Conservation (phyloP, 2,797 vertebrate species). For the Dermochelys coriacea region DNA sequence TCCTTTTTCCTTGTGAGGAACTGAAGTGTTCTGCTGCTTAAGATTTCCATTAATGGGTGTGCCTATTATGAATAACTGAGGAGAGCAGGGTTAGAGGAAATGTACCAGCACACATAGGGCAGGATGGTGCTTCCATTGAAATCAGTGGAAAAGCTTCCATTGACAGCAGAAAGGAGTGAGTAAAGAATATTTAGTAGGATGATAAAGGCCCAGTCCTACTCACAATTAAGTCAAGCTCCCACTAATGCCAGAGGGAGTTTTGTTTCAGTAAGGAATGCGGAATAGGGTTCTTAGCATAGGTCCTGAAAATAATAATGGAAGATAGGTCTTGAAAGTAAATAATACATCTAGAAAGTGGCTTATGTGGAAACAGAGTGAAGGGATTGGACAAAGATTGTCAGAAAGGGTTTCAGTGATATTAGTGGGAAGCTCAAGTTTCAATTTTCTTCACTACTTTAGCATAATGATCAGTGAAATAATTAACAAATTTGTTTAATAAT, state of each 20-base stretch:
- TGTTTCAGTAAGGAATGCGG: background rate
- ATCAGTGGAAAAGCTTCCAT: background rate
- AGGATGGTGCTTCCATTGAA: background rate
- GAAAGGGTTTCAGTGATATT: background rate
- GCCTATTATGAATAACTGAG: background rate
- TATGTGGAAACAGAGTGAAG: background rate
- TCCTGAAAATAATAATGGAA: background rate
- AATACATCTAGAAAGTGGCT: background rate
- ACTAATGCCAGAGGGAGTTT: background rate
- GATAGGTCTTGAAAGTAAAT: background rate
- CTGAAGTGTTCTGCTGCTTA: background rate
- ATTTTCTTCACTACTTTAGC: background rate
- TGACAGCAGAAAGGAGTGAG: background rate
- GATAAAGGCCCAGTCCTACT: background rate
- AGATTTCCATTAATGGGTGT: background rate
- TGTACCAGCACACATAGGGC: background rate
- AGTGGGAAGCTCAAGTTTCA: rapidly evolving
- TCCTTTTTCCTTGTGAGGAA: background rate
- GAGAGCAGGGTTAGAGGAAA: background rate
- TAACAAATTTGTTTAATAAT: background rate
- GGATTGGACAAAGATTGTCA: background rate
- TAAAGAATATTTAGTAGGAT: background rate
- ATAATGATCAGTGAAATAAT: background rate
- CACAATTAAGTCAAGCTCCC: background rate
- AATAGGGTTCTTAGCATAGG: background rate